Evolutionary conservation across 1,140 invertebrate genomes (phyloP).

Genomic region (Rhagoletis zephyria): DNA sequence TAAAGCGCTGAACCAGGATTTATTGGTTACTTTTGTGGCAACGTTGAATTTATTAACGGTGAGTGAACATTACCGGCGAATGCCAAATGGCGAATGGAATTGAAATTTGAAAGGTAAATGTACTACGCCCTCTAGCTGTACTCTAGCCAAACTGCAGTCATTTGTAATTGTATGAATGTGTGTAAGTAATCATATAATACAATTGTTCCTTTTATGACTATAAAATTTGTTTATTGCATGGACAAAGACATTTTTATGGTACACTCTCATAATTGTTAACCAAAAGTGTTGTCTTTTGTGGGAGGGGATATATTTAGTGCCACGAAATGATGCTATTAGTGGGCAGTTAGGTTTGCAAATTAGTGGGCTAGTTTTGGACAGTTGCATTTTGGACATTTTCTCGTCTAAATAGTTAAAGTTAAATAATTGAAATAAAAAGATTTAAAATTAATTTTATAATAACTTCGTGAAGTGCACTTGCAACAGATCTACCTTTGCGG

Average conservation of each 20-base stretch:
- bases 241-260: slow-evolving; percentile 27
- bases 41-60: slow-evolving; percentile 48
- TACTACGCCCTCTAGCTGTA: background rate
- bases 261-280: background rate
- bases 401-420: too few relatives aligned
- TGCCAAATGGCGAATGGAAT: slow-evolving; percentile 39
- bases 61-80: slow-evolving; percentile 39
- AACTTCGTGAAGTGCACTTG: too few relatives aligned
- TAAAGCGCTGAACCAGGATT: slow-evolving; percentile 40
- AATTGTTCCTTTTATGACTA: slow-evolving; percentile 26
- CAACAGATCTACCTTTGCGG: too few relatives aligned
- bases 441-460: too few relatives aligned
- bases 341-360: background rate
- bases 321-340: slow-evolving; percentile 16
- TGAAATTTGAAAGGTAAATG: slow-evolving; percentile 46
- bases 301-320: background rate
- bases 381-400: background rate
- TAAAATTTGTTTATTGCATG: slow-evolving; percentile 45
- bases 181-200: background rate
- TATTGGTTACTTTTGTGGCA: slow-evolving; percentile 51
- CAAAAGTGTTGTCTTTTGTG: background rate
- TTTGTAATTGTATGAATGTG: background rate
- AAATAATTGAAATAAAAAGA: too few relatives aligned
- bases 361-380: background rate
- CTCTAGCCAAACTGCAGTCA: slow-evolving; percentile 13